A percentile compares a stretch with the other conserved stretches of the same genome.
These are phyloP conservation scores for Sitophilus oryzae DNA, from an alignment of 1,140 invertebrate genomes.

Conservation along the genomic window DNA sequence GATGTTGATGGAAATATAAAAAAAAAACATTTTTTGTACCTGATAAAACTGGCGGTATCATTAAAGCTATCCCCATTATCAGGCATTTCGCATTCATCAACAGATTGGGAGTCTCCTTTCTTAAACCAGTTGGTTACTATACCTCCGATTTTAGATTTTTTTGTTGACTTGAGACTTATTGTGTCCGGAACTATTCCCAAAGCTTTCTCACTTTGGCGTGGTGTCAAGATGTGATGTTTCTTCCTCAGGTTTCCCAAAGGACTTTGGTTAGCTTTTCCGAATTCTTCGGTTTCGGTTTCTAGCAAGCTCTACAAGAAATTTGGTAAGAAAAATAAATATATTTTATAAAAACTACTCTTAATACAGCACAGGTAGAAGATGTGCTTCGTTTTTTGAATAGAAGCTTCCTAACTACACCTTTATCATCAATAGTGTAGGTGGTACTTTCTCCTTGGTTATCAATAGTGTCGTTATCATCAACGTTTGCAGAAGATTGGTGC, in stretches of 20 bases:
- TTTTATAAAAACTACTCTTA: background rate
- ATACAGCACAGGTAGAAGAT: constrained; percentile 75
- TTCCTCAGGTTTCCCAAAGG: constrained; percentile 68
- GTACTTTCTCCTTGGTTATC: constrained; percentile 52
- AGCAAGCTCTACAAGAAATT: constrained; percentile 63
- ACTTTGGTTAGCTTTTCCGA: constrained; percentile 64
- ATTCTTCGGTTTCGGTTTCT: constrained; percentile 71
- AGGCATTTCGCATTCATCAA: constrained; percentile 46
- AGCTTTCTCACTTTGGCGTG: constrained; percentile 70
- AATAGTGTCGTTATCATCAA: constrained; percentile 46
- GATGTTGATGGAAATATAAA: background rate
- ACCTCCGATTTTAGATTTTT: constrained; percentile 54
- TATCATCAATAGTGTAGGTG: constrained; percentile 61
- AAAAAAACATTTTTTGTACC: too few species aligned
- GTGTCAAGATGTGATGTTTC: constrained; percentile 69
- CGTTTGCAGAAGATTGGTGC: constrained; percentile 61
- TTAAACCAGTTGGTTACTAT: constrained; percentile 64
- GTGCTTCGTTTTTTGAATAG: constrained; percentile 82
- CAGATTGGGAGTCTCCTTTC: constrained; percentile 49
- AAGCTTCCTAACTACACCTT: constrained; percentile 65
- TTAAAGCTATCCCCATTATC: constrained; percentile 58
- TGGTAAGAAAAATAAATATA: constrained; percentile 2
- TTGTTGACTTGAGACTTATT: constrained; percentile 31
- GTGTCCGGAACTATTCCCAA: constrained; percentile 48
- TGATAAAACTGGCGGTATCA: constrained; percentile 48